Evolutionary conservation across 35 echinoderm and acorn worm genomes (phyloP).

Genomic region (Ptychodera flava): DNA sequence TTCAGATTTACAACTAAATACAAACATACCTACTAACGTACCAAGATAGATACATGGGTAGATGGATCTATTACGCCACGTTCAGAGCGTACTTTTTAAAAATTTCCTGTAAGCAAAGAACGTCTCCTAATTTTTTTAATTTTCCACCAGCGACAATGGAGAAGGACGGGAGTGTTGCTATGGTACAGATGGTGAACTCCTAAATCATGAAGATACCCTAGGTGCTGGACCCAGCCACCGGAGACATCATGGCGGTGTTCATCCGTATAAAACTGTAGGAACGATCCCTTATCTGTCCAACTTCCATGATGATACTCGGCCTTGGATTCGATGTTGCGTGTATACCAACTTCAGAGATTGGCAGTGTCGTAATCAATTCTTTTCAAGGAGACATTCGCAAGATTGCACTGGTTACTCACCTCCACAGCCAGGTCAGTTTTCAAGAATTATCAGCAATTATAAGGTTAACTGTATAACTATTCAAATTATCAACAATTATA

Average conservation of each 20-base stretch:
- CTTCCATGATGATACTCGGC: not conserved
- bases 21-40: too few species aligned
- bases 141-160: too few species aligned
- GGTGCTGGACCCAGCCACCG: not conserved
- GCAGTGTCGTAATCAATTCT: slow-evolving; percentile 46
- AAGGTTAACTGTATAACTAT: too few species aligned
- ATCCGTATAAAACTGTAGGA: not conserved
- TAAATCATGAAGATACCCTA: not conserved
- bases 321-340: slow-evolving; percentile 3
- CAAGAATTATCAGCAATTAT: too few species aligned
- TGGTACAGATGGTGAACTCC: not conserved
- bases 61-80: too few species aligned
- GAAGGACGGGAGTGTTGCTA: slow-evolving; percentile 8
- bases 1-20: too few species aligned
- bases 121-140: too few species aligned
- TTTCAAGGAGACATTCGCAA: slow-evolving; percentile 39
- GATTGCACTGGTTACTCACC: slow-evolving; percentile 59
- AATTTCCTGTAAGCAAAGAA: too few species aligned
- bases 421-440: slow-evolving; percentile 61
- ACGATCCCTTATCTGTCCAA: not conserved
- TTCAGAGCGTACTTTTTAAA: too few species aligned
- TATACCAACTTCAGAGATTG: too few species aligned
- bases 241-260: not conserved
- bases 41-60: too few species aligned
- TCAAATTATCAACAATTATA: too few species aligned